A percentile compares a stretch with the other conserved stretches of the same genome.
phyloP scores from a whole-genome alignment of 2,113 vertebrate genomes.

The Channa maculata region DNA sequence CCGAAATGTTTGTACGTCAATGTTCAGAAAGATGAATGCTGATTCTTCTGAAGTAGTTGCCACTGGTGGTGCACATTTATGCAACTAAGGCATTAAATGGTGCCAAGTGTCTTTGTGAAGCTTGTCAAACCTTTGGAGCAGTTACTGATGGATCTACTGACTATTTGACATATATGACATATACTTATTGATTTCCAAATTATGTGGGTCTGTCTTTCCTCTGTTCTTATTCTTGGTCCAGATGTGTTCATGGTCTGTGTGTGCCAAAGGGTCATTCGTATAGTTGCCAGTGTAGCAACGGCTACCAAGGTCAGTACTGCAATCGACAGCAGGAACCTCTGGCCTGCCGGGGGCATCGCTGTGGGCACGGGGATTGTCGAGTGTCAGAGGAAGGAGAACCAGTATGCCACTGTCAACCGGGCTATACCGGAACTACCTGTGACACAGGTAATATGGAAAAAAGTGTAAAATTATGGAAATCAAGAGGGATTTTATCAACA shows the following conservation, averaged over 20 bases:
- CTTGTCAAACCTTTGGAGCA: too few relatives aligned
- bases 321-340: constrained; percentile 87
- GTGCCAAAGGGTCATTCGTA: constrained; percentile 83
- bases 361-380: constrained; percentile 91
- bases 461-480: neutral
- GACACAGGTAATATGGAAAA: constrained; percentile 85
- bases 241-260: constrained; percentile 91
- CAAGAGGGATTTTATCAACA: neutral
- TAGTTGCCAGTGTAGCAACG: constrained; percentile 89
- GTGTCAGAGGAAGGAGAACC: constrained; percentile 86
- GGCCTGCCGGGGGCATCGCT: constrained; percentile 89
- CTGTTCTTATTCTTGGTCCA: constrained; percentile 54
- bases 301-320: constrained; percentile 89
- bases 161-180: too few relatives aligned
- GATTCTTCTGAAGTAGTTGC: too few relatives aligned
- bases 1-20: neutral
- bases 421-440: constrained; percentile 88
- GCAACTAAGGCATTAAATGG: too few relatives aligned
- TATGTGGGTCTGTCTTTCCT: neutral
- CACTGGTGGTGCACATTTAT: too few relatives aligned
- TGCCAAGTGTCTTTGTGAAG: too few relatives aligned
- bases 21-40: too few relatives aligned
- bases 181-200: too few relatives aligned
- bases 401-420: constrained; percentile 88
- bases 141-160: too few relatives aligned